Evolutionary conservation across 1,140 invertebrate genomes (phyloP).

Genomic region (Drosophila truncata): DNA sequence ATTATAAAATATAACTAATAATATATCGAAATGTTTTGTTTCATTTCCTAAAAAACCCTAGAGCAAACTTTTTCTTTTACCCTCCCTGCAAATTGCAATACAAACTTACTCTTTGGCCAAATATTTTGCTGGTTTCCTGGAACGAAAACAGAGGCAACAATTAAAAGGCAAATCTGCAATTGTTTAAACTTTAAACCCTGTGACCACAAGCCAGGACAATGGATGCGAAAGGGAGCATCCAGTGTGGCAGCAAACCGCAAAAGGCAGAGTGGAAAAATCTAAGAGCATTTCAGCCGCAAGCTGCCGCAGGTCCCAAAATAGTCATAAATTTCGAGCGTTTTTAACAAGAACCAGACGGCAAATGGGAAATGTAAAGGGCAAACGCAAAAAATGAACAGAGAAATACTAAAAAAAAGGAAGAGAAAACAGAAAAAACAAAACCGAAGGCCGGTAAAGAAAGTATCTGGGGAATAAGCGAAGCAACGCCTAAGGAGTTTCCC

Average conservation of each 20-base stretch:
- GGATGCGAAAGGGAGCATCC: slow-evolving; percentile 20
- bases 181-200: slow-evolving; percentile 52
- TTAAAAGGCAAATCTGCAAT: slow-evolving; percentile 55
- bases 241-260: slow-evolving; percentile 42
- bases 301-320: slow-evolving; percentile 75
- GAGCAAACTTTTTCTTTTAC: neutral
- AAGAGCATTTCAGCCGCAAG: slow-evolving; percentile 64
- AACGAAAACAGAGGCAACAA: slow-evolving; percentile 33
- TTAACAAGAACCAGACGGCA: slow-evolving; percentile 75
- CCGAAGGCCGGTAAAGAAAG: slow-evolving; percentile 15
- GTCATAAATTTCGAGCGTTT: slow-evolving; percentile 77
- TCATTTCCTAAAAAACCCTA: neutral
- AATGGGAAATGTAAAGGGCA: slow-evolving; percentile 54
- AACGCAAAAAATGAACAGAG: slow-evolving; percentile 17
- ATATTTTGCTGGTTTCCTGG: slow-evolving; percentile 8
- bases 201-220: slow-evolving; percentile 45
- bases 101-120: slow-evolving; percentile 8
- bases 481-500: slow-evolving; percentile 66
- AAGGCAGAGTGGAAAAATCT: slow-evolving; percentile 62
- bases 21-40: neutral
- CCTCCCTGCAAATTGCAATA: slow-evolving; percentile 5
- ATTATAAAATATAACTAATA: neutral
- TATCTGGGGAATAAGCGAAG: slow-evolving; percentile 52
- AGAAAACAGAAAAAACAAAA: neutral
- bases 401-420: neutral